Evolutionary conservation across 2,888 invertebrate genomes (phyloP), one percentile per base, ranked within the genome.

Genomic region (Gnatocerus cornutus): DNA sequence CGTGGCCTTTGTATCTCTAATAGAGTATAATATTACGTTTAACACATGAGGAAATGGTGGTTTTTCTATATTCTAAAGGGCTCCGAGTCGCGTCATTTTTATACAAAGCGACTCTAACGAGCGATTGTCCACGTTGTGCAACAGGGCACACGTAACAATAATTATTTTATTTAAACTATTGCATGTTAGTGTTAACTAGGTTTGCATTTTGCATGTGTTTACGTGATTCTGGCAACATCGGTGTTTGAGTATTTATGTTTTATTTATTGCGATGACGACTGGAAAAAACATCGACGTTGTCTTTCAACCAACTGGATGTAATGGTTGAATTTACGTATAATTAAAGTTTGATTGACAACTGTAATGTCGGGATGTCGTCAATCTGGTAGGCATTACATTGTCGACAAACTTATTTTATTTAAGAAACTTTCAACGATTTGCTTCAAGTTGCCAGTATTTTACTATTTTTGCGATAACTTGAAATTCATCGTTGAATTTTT

Each of bases 141-240:
- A 21, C 12, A 10, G 0, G 43, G 41, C 6, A 30, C 33, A 58
- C 27, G 27, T 43, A 53, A 33, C 33, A 29, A 59, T 52, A 50
- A 59, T 46, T 45, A 48, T 50, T 67, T 67, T 33, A 27, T 67
- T 68, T 68, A 65, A 74, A 73, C 71, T 71, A 71, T 50, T 74
- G 74, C 74, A 74, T 74, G 74, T 73, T 74, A 68, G 71, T 74
- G 55, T 73, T 70, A 70, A 73, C 69, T 73, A 73, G 70, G 66
- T 73, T 64, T 73, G 68, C 68, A 68, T 68, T 73, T 64, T 73
- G 68, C 68, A 68, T 68, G 68, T 63, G 62, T 62, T 68, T 66
- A 58, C 27, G 48, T 52, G 53, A 66, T 48, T 56, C 50, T 10
- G 63, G 39, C 63, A 68, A 63, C 56, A 41, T 63, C 68, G 55